phyloP scores from a whole-genome alignment of 2,888 invertebrate species.

The Lordiphosa andalusiaca region DNA sequence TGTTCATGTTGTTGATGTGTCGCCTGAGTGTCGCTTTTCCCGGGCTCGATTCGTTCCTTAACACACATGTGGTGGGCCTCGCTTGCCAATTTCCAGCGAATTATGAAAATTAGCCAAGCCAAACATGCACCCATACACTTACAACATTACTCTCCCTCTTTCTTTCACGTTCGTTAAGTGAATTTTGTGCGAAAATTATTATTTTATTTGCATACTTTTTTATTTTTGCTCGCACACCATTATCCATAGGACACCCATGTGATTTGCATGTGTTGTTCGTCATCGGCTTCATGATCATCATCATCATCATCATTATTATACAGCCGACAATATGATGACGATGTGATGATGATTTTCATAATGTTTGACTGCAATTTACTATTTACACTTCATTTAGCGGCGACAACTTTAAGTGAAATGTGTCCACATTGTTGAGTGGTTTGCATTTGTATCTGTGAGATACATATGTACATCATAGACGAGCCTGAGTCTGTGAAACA shows the following conservation, averaged over 20 bases:
- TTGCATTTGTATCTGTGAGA: conserved; percentile 24
- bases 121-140: conserved; percentile 19
- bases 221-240: conserved; percentile 38
- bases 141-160: background rate
- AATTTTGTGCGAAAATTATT: conserved; percentile 58
- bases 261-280: conserved; percentile 71
- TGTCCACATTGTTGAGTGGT: conserved; percentile 65
- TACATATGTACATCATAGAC: conserved; percentile 4
- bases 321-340: too few relatives aligned
- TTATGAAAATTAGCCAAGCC: conserved; percentile 75
- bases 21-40: conserved; percentile 56
- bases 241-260: conserved; percentile 60
- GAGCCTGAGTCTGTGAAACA: conserved; percentile 20
- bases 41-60: conserved; percentile 22
- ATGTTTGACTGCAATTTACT: conserved; percentile 72
- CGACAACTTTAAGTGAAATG: conserved; percentile 73
- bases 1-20: conserved; percentile 48
- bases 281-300: conserved; percentile 34
- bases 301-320: too few relatives aligned
- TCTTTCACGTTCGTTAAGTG: conserved; percentile 39
- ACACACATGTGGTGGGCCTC: conserved; percentile 34
- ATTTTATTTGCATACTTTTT: conserved; percentile 72
- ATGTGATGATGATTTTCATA: conserved; percentile 45
- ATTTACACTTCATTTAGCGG: conserved; percentile 73
- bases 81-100: conserved; percentile 62